Evolutionary conservation across 2,888 invertebrate species (phyloP).

Genomic region (Rhagium mordax): DNA sequence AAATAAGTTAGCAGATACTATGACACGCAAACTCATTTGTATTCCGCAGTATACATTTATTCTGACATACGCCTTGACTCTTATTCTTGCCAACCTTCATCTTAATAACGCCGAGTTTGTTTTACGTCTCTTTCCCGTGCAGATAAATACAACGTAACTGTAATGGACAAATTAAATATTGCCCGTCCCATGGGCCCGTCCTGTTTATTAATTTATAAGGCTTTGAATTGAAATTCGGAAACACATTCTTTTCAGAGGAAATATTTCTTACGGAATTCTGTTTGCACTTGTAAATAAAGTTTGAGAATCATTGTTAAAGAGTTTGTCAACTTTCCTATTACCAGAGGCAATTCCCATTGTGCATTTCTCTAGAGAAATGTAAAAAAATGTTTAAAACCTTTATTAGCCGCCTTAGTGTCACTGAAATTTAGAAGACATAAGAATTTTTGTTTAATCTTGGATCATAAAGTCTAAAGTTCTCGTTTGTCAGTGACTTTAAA

Average conservation of each 20-base stretch:
- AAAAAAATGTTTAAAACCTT: too few species aligned
- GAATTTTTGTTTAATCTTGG: too few species aligned
- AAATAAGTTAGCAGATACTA: constrained; percentile 48
- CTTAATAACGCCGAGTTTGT: constrained; percentile 16
- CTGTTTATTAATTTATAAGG: neutral
- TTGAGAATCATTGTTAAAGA: neutral
- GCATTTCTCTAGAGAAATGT: too few species aligned
- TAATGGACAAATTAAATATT: neutral
- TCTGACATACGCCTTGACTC: constrained; percentile 62
- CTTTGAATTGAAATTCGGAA: neutral
- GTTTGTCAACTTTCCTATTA: neutral
- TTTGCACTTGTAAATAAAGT: neutral
- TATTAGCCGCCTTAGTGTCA: too few species aligned
- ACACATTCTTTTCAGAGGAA: neutral
- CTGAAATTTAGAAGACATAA: too few species aligned
- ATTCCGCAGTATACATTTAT: constrained; percentile 62
- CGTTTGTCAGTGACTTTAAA: too few species aligned
- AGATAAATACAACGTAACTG: neutral
- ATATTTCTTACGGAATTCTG: neutral
- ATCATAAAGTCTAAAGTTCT: too few species aligned
- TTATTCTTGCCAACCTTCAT: constrained; percentile 28
- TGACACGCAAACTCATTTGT: constrained; percentile 62
- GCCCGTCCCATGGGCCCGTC: neutral
- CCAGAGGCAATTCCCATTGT: too few species aligned
- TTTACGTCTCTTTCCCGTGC: neutral